Evolutionary conservation across 2,797 vertebrate species (phyloP), one percentile per base, ranked within the genome.

Genomic region (Anisognathus igniventris): DNA sequence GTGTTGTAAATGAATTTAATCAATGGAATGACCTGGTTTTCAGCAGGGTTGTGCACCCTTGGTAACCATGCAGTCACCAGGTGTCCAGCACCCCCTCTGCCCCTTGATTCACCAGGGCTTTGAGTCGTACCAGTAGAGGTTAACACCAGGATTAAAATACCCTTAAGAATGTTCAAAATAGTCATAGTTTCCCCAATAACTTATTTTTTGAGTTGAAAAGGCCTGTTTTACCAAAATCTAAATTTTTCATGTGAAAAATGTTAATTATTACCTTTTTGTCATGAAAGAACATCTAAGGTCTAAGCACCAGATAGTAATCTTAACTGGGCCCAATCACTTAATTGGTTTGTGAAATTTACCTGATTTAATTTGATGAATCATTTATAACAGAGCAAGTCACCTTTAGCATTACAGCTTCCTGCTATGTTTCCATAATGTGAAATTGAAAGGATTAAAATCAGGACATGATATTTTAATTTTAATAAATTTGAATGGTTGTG

Each of bases 1-100:
- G 78, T 81, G 83, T 96, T 83, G 91, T 88, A 94, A 97, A 96
- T 94, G 73, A 89, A 62, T 95, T 96, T 97, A 94, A 94, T 93
- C 87, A 70, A 68, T 39, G 56, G 85, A 90, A 80, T 83, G 86
- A 92, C 86, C 78, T 92, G 75, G 31, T 93, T 95, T 96, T 75
- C 73, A 90, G 40, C 58, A 56, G 47, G 58, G 73, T 15, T 92
- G 77, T 56, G 47, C 62, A 53, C 65, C 7, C 1, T 6, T 72
- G 76, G 66, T 61, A 91, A 60, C 76, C 72, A 33, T 13, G 50
- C 25, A 48, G 66, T 78, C 66, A 56, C 79, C 39, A 66, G 54
- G 51, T 73, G 62, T 90, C 28, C 62, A 39, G 39, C 25, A 72
- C 6, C 5, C 18, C 15, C 40, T 60, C 31, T 60, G 15, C 39